Evolutionary conservation across 2,797 vertebrate genomes (phyloP).

Genomic region (Liparis tanakae): DNA sequence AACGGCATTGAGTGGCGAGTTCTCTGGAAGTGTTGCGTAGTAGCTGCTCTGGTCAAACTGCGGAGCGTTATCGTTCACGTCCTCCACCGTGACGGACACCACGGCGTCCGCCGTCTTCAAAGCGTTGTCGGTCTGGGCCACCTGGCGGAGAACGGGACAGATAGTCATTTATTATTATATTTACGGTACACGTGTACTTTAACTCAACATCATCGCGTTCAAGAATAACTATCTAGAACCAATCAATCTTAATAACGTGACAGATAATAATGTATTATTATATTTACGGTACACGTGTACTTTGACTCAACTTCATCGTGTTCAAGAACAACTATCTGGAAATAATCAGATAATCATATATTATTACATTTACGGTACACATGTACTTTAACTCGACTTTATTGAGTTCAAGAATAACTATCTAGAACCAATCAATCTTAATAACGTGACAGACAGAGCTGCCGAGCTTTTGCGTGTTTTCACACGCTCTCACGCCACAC

Average conservation of each 20-base stretch:
- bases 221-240: not conserved
- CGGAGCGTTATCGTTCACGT: slow-evolving; percentile 80
- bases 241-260: no score
- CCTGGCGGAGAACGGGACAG: slow-evolving; percentile 60
- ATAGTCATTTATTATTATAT: not conserved
- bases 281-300: not conserved
- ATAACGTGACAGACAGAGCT: no score
- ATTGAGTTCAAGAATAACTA: no score
- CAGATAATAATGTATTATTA: not conserved
- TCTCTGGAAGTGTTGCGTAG: slow-evolving; percentile 72
- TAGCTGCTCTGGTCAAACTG: slow-evolving; percentile 73
- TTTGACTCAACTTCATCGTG: no score
- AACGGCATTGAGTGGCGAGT: slow-evolving; percentile 67
- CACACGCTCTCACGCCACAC: no score
- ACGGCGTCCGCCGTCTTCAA: slow-evolving; percentile 76
- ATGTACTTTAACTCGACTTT: no score
- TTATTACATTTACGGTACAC: no score
- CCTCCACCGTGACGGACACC: slow-evolving; percentile 78
- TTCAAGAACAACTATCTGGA: not conserved
- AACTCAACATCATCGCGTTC: no score
- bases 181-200: not conserved
- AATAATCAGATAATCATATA: no score
- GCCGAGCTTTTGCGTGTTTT: no score
- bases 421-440: no score
- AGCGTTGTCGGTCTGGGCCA: slow-evolving; percentile 76